These are phyloP conservation scores for Cetonia aurata DNA, from an alignment of 2,888 invertebrate species.

Conservation along the genomic window DNA sequence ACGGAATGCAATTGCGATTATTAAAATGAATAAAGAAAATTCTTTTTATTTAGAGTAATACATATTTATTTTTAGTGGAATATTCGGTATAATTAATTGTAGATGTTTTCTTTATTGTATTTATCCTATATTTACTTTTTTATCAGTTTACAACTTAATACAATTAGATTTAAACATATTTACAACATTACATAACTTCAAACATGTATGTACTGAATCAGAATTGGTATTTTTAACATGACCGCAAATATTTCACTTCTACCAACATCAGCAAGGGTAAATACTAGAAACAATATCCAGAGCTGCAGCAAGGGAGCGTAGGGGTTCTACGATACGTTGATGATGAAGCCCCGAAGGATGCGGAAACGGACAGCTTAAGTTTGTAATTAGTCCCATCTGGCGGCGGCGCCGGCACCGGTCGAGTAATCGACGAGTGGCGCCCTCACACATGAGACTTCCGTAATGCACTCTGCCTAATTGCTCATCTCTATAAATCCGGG, in stretches of 20 bases:
- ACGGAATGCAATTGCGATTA: too few species aligned
- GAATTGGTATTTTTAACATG: conserved; percentile 12
- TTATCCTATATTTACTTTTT: too few species aligned
- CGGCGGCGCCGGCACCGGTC: conserved; percentile 63
- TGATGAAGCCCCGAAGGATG: conserved; percentile 45
- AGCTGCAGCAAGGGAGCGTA: conserved; percentile 16
- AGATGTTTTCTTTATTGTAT: too few species aligned
- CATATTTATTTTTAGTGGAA: too few species aligned
- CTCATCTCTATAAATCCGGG: conserved; percentile 64
- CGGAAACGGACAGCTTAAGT: conserved; percentile 61
- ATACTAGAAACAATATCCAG: conserved; percentile 20
- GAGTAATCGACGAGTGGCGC: conserved; percentile 66
- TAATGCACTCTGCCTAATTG: conserved; percentile 64
- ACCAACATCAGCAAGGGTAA: conserved; percentile 11
- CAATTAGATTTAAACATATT: too few species aligned
- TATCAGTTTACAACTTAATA: too few species aligned
- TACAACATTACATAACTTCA: too few species aligned
- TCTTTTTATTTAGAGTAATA: too few species aligned
- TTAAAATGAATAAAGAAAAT: too few species aligned
- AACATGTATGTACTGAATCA: too few species aligned
- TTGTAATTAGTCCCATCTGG: conserved; percentile 68
- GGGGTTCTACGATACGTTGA: conserved; percentile 36
- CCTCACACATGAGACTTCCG: conserved; percentile 67
- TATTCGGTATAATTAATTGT: too few species aligned
- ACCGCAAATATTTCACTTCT: background rate